Percentiles rank a stretch among this genome's conserved stretches.
These are phyloP conservation scores for Antheraea mylitta DNA, from an alignment of 1,140 invertebrate species.

Conservation along the genomic window DNA sequence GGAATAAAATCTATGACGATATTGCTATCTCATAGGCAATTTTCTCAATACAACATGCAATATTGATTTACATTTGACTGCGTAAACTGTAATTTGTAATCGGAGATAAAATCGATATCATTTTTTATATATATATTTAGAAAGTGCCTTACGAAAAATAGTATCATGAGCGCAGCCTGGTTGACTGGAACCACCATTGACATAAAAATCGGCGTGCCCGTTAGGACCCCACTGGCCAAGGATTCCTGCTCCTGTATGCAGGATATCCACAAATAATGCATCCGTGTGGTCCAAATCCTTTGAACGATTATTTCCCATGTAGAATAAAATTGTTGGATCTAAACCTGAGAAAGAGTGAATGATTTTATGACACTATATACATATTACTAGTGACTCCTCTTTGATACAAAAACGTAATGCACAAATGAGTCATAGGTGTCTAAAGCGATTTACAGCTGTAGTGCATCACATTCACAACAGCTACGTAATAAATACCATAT, in stretches of 20 bases:
- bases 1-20: no score
- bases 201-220: constrained; percentile 94
- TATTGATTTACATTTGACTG: no score
- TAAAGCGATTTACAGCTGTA: no score
- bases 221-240: constrained; percentile 91
- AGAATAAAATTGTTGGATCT: constrained; percentile 91
- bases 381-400: neutral
- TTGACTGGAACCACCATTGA: constrained; percentile 93
- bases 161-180: constrained; percentile 90
- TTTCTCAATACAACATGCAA: no score
- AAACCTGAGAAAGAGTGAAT: constrained; percentile 78
- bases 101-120: no score
- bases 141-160: constrained; percentile 84
- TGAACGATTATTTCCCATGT: constrained; percentile 88
- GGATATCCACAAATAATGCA: constrained; percentile 92
- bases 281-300: constrained; percentile 91
- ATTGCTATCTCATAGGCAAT: no score
- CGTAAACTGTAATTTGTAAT: no score
- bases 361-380: no score
- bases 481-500: no score
- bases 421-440: no score
- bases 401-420: neutral
- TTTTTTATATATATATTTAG: no score
- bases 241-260: constrained; percentile 93
- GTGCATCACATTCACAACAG: no score